Base-by-base conservation (phyloP, 2,888 invertebrate genomes). In the Catonia carolina region DNA sequence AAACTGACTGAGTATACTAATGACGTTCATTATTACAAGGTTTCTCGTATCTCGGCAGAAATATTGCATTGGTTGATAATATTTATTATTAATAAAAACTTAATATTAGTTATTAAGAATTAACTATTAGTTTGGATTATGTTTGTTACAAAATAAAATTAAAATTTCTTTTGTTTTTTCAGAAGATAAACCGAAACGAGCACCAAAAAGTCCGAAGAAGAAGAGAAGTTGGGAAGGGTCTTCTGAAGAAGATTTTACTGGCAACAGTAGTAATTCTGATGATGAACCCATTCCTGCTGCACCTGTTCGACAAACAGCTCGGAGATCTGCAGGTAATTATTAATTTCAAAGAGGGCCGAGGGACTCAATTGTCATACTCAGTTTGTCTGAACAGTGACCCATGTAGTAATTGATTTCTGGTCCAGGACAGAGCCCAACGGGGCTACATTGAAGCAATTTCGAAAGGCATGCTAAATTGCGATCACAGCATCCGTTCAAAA, bases 191-290 rank as follows among this genome's bases (percentile, higher is more conserved):
- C 69, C 64, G 52, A 63, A 55, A 55, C 42, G 31, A 17, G 66
- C 0, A 74, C 18, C 18, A 14, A 22, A 27, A 20, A 23, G 45
- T 18, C 22, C 12, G 8, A 45, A 45, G 22, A 67, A 70, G 50
- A 76, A 75, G 41, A 72, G 70, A 67, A 70, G 70, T 61, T 67
- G 64, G 35, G 70, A 71, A 56, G 20, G 27, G 10, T 54, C 22
- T 15, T 47, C 47, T 8, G 52, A 59, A 22, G 51, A 42, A 27
- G 55, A 54, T 31, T n/a, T 14, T 2, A 41, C 6, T 20, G 39
- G 20, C 17, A 41, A 23, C 35, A 17, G 31, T 8, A n/a, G 12
- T 14, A 39, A 39, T 8, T 20, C 36, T 14, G 37, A 15, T 10
- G 31, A 17, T n/a, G 56, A 53, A 18, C 52, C 48, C 10, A 22